phyloP scores from a whole-genome alignment of 1,140 invertebrate species.

The Aphelenchoides besseyi region DNA sequence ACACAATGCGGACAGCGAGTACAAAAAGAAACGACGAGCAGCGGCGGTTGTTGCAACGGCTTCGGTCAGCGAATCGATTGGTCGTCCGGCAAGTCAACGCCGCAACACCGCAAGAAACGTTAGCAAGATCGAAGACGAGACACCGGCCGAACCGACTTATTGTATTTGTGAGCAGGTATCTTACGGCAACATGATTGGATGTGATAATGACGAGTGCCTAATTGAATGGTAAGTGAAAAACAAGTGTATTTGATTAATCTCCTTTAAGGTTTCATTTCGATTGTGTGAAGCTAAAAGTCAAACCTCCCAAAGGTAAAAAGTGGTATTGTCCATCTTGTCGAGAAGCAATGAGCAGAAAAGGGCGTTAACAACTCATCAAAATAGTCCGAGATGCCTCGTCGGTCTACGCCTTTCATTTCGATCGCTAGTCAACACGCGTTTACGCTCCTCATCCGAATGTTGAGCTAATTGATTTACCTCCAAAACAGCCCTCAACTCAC shows the following conservation, averaged over 20 bases:
- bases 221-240: conserved; percentile 12
- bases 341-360: not conserved
- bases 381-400: too few relatives aligned
- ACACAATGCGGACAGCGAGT: not conserved
- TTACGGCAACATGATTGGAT: conserved; percentile 16
- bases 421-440: too few relatives aligned
- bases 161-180: conserved; percentile 22
- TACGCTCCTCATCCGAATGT: too few relatives aligned
- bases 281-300: not conserved
- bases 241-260: not conserved
- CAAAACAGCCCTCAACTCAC: too few relatives aligned
- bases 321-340: conserved; percentile 21
- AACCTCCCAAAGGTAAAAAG: conserved; percentile 5
- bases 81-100: not conserved
- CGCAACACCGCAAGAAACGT: not conserved
- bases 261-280: not conserved
- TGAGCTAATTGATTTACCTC: too few relatives aligned
- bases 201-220: conserved; percentile 1
- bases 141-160: conserved; percentile 6
- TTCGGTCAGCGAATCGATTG: not conserved
- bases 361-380: too few relatives aligned
- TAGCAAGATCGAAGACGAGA: not conserved
- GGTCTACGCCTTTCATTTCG: too few relatives aligned
- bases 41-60: conserved; percentile 2
- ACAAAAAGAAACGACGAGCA: conserved; percentile 17